Base-by-base conservation (phyloP, 2,113 vertebrate species). In the Rhinolophus sinicus region DNA sequence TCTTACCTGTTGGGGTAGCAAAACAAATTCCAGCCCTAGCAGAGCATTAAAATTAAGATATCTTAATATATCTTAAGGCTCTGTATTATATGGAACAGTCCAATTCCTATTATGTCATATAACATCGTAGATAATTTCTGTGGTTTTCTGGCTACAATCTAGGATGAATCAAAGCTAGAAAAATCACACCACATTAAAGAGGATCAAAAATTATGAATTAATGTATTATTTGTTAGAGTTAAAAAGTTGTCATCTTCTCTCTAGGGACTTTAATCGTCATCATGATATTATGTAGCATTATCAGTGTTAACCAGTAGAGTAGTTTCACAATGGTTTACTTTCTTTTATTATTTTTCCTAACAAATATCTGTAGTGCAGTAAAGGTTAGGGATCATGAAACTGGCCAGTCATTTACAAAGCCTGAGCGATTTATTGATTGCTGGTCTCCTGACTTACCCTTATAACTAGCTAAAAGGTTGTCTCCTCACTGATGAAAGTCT, bases 391-490 rank as follows among this genome's bases (percentile, higher is more conserved):
- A 24, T 22, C 83, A 16, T 3, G 56, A 90, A 95, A 60, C 2
- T 9, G 1, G 3, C 3, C 1, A 84, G 22, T 28, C 93, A 28
- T 91, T 97, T 97, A 75, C 21, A 85, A 96, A 96, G 6, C 86
- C 78, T 40, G 88, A 28, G 1, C 40, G 40, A 91, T 88, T 97
- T 95, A 95, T 86, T 95, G 92, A 87, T 97, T 88, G 26, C 30
- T 75, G 30, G 6, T 90, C n/a, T 93, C 44, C 30, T 30, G 60
- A 28, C 40, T 85, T 78, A 88, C 81, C 11, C 6, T 87, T 86
- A 44, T 64, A 92, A 82, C 6, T 60, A 65, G 93, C 21, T 96
- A 81, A 97, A 64, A 97, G 94, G 58, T 78, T 81, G 88, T 67
- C n/a, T 94, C 90, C 38, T 84, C 78, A 76, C n/a, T 95, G 60